A percentile compares a stretch with the other conserved stretches of the same genome.
Evolutionary conservation across 2,797 vertebrate genomes (phyloP).

Genomic region (Urocyon cinereoargenteus): DNA sequence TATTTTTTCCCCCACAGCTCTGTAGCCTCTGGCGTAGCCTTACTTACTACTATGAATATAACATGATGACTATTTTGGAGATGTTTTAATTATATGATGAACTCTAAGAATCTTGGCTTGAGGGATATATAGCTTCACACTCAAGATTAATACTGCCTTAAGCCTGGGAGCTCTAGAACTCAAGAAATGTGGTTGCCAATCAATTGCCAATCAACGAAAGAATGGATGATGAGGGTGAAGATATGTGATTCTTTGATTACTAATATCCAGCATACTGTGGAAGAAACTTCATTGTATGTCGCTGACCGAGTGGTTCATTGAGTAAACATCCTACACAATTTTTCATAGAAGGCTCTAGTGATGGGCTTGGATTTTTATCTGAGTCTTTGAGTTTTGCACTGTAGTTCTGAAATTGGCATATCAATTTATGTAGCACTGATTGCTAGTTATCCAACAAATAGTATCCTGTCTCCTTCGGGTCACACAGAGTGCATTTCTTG

Average conservation of each 20-base stretch:
- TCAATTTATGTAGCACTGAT: neutral
- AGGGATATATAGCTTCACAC: neutral
- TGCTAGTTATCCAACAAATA: neutral
- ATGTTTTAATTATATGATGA: constrained; percentile 53
- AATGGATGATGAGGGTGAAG: neutral
- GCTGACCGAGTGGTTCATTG: neutral
- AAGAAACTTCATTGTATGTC: neutral
- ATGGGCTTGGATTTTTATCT: neutral
- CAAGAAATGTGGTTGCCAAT: neutral
- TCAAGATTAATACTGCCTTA: constrained; percentile 44
- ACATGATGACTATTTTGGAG: constrained; percentile 44
- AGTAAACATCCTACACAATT: neutral
- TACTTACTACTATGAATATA: constrained; percentile 70
- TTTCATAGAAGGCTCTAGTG: neutral
- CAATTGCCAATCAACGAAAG: constrained; percentile 41
- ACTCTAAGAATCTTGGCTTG: constrained; percentile 60
- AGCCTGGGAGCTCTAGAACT: neutral
- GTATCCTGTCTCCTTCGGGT: neutral
- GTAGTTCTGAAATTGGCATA: neutral
- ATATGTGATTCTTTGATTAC: neutral
- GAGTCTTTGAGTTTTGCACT: neutral
- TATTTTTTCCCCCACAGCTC: constrained; percentile 66
- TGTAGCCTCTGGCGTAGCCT: constrained; percentile 23
- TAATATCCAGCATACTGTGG: neutral
- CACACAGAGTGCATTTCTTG: neutral